These are phyloP conservation scores for Grallaria varia DNA, from an alignment of 2,113 vertebrate genomes.

Conservation along the genomic window DNA sequence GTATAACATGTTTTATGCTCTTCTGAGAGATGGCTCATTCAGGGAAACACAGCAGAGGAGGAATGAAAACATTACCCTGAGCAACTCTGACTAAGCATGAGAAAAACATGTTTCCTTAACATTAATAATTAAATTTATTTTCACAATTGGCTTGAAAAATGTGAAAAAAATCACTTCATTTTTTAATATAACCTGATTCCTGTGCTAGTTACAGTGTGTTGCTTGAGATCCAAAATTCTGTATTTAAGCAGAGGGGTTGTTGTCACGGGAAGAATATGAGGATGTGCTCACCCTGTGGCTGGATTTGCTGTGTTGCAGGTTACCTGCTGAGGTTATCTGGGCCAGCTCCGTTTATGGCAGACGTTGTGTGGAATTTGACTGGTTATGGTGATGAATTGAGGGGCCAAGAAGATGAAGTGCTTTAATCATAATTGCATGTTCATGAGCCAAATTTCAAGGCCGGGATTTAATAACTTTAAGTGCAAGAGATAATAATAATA, in stretches of 20 bases:
- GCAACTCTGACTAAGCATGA: not conserved
- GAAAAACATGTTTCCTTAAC: not conserved
- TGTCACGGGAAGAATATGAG: not conserved
- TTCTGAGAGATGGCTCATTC: not conserved
- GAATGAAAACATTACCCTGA: not conserved
- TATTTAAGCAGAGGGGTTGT: not conserved
- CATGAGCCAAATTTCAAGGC: constrained; percentile 3
- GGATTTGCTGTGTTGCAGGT: not conserved
- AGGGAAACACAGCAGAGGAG: not conserved
- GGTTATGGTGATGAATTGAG: not conserved
- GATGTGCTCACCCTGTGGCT: not conserved
- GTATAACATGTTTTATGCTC: not conserved
- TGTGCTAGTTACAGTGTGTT: not conserved
- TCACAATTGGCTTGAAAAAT: not conserved
- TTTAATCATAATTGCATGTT: constrained; percentile 17
- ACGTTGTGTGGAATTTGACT: not conserved
- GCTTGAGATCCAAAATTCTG: not conserved
- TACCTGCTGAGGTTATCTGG: not conserved
- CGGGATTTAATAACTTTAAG: constrained; percentile 28
- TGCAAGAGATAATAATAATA: constrained; percentile 15
- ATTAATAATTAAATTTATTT: not conserved
- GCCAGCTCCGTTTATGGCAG: not conserved
- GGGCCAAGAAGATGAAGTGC: not conserved
- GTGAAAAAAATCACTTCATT: not conserved
- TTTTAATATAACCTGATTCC: not conserved